Conservation (phyloP, 2,797 vertebrate species). For the Alauda arvensis region DNA sequence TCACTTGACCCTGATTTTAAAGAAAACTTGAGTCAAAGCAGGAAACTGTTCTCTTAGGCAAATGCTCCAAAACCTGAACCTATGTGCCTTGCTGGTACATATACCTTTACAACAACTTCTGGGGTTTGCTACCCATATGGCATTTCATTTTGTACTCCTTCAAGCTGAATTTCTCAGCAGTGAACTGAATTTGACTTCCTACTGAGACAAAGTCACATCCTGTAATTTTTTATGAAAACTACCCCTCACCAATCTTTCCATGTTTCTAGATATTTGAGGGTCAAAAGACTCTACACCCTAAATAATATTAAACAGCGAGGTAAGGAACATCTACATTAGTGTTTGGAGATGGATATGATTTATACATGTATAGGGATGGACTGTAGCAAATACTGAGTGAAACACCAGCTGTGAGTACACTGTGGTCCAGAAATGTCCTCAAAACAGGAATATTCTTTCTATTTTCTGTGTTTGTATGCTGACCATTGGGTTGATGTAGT, state of each 20-base stretch:
- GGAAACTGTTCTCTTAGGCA: neutral
- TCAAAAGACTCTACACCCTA: neutral
- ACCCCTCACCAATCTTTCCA: neutral
- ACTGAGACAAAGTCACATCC: neutral
- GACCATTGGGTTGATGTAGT: neutral
- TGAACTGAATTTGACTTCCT: neutral
- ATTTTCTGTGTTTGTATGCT: neutral
- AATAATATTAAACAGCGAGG: neutral
- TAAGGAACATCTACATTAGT: neutral
- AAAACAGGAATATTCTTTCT: neutral
- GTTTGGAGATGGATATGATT: neutral
- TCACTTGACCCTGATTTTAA: neutral
- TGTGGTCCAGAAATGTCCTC: neutral
- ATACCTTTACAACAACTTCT: neutral
- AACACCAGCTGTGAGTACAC: accelerated
- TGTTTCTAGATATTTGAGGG: neutral
- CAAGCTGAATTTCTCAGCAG: neutral
- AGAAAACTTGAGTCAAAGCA: neutral
- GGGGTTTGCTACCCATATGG: neutral
- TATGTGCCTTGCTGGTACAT: neutral
- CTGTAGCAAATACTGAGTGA: neutral
- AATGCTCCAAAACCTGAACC: neutral
- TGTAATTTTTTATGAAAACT: neutral
- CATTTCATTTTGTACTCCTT: neutral
- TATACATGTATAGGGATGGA: neutral